Evolutionary conservation across 2,113 vertebrate species (phyloP).

Genomic region (Saguinus imperator): DNA sequence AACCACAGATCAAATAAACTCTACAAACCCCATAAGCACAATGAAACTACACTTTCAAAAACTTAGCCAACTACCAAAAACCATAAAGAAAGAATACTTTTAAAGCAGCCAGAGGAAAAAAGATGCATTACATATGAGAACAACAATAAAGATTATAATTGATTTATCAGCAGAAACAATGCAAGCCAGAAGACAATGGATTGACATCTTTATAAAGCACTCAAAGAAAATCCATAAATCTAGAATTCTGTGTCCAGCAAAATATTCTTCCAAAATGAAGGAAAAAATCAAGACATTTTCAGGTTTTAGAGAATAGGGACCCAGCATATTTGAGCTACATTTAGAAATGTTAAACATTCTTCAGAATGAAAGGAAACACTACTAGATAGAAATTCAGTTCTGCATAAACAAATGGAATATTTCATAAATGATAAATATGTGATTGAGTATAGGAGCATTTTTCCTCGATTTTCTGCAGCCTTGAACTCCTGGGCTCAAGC

Average conservation of each 20-base stretch:
- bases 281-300: neutral
- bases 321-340: neutral
- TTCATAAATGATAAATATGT: neutral
- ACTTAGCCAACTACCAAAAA: neutral
- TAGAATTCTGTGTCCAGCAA: neutral
- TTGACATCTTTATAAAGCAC: neutral
- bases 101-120: neutral
- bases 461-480: neutral
- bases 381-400: neutral
- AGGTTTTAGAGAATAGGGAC: neutral
- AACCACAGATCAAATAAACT: neutral
- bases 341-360: neutral
- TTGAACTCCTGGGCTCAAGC: too few species aligned
- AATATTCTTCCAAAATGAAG: slow-evolving; percentile 16
- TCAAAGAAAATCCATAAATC: neutral
- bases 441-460: neutral
- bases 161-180: neutral
- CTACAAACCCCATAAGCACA: neutral
- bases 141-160: neutral
- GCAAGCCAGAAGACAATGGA: neutral
- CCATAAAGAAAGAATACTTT: neutral
- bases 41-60: neutral
- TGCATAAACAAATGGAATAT: neutral
- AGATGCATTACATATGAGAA: neutral
- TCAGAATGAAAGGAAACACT: neutral